These are phyloP conservation scores for Pammene fasciana DNA, from an alignment of 2,888 invertebrate genomes.

Conservation along the genomic window DNA sequence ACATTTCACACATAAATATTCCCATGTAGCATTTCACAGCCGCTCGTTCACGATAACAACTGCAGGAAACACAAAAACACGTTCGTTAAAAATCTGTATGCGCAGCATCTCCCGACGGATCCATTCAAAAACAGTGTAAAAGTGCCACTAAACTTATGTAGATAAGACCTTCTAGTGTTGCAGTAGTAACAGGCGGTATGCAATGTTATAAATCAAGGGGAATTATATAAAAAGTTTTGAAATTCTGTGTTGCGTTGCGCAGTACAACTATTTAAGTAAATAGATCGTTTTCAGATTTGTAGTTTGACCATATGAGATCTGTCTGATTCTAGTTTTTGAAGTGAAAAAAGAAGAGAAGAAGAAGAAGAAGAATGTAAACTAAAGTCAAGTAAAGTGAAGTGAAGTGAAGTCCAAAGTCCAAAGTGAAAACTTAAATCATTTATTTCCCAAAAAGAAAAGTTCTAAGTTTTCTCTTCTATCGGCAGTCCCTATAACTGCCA, in stretches of 20 bases:
- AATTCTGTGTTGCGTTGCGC: background rate
- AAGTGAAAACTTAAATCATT: no score
- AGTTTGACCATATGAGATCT: no score
- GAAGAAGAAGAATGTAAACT: no score
- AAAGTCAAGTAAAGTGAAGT: no score
- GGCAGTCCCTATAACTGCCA: no score
- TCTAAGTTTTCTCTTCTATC: no score
- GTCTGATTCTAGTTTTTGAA: no score
- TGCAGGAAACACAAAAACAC: constrained; percentile 27
- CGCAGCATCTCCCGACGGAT: background rate
- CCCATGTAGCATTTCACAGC: background rate
- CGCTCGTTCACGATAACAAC: constrained; percentile 13
- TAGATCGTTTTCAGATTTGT: background rate
- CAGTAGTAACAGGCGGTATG: background rate
- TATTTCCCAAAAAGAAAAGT: no score
- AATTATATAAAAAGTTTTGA: constrained; percentile 27
- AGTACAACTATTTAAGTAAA: background rate
- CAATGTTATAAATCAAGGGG: constrained; percentile 21
- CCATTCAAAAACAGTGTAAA: background rate
- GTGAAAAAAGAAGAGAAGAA: no score
- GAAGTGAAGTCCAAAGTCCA: no score
- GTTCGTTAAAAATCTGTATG: constrained; percentile 32
- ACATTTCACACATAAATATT: constrained; percentile 5
- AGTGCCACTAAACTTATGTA: background rate
- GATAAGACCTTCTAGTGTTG: background rate